phyloP scores from a whole-genome alignment of 2,797 vertebrate genomes.

The Craterocephalus amniculus region DNA sequence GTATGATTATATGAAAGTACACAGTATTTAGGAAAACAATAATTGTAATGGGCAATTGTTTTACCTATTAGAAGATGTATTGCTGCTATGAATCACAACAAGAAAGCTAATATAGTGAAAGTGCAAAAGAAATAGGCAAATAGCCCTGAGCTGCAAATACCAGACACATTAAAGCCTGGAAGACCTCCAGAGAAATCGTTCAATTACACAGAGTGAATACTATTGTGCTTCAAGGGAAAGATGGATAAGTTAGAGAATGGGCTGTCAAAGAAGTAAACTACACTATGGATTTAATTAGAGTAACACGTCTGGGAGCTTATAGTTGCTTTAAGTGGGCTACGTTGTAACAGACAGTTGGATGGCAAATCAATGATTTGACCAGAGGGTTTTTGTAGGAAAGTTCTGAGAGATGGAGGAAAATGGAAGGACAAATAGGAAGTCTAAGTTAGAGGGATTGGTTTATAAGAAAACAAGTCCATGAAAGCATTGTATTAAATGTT shows the following conservation, averaged over 20 bases:
- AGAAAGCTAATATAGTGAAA: constrained; percentile 72
- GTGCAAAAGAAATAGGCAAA: constrained; percentile 77
- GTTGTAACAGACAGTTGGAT: constrained; percentile 53
- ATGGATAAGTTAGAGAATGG: constrained; percentile 79
- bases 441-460: constrained; percentile 10
- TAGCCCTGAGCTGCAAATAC: constrained; percentile 74
- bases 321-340: constrained; percentile 50
- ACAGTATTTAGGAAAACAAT: constrained; percentile 64
- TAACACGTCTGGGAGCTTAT: constrained; percentile 80
- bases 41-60: constrained; percentile 68
- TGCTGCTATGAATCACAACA: constrained; percentile 65
- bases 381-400: constrained; percentile 55
- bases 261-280: constrained; percentile 83
- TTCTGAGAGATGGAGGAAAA: constrained; percentile 42
- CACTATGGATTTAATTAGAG: constrained; percentile 87
- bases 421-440: constrained; percentile 26
- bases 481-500: not conserved
- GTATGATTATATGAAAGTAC: constrained; percentile 6
- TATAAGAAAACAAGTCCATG: constrained; percentile 3
- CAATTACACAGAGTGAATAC: constrained; percentile 85
- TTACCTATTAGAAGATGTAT: constrained; percentile 67
- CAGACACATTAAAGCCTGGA: constrained; percentile 81
- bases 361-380: constrained; percentile 65
- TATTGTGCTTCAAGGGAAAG: constrained; percentile 71
- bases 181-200: constrained; percentile 82